Base-by-base conservation (phyloP, 2,113 vertebrate genomes). In the Aspiorhynchus laticeps region DNA sequence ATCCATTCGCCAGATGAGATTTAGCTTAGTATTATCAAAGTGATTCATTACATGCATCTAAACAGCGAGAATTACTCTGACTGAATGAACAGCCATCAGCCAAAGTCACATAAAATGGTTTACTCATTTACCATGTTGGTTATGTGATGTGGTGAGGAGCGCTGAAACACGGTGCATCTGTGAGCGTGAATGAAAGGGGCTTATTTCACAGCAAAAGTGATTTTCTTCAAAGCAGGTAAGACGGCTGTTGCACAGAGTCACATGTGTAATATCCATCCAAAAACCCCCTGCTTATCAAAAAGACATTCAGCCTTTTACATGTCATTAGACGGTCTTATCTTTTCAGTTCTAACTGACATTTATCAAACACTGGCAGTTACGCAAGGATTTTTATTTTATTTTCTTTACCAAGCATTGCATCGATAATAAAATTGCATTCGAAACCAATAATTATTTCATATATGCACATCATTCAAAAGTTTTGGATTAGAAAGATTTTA, bases 281-380 rank as follows among this genome's bases (percentile, higher is more conserved):
- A 81, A 84, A 5, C 53, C n/a, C 46, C 65, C 41, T 28, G n/a
- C 79, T 81, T 85, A 81, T 69, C 82, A 83, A 79, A 48, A 77
- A 85, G 67, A 46, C 43, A 46, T 46, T 14, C 43, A 46, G 11
- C 43, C 43, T 4, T 46, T 46, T 46, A 46, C 43, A 46, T 46
- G 43, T 46, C n/a, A 75, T 90, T 88, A 89, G 43, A 76, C 43
- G 51, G 79, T 76, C 86, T 85, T 84, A 86, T 86, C 80, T 86
- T 51, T 2, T 51, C 48, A 36, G 36, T 36, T 9, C 48, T 86
- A 61, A 24, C 41, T 46, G 14, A 31, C 80, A 78, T 85, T 80
- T 84, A 74, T 78, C 89, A 90, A 87, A 88, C 91, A 84, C 65
- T 80, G 86, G 86, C 90, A 88, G 87, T 90, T 80, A 28, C 84